Base-by-base conservation (phyloP, 2,113 vertebrate genomes). In the Larimichthys polyactis region DNA sequence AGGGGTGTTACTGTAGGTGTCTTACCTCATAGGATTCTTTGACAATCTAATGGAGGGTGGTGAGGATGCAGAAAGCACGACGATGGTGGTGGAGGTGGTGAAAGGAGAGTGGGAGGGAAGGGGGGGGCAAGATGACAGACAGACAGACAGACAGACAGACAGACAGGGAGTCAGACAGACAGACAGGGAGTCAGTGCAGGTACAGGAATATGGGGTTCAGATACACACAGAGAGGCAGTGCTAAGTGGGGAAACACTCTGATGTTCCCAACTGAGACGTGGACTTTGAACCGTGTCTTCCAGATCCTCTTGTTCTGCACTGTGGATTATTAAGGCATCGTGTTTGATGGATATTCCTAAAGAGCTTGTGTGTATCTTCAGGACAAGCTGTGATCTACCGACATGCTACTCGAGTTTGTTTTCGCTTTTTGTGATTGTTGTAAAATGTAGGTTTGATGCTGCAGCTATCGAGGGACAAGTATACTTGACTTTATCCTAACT, bases 1-100 rank as follows among this genome's bases (percentile, higher is more conserved):
- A 95, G 93, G 93, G 94, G 55, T 69, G 96, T 96, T 51, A 43
- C 62, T 63, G 86, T 24, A 22, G 76, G 96, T 90, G 91, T 96
- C 98, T 99, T 99, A 99, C 98, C 98, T 99, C 96, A 66, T 97
- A 99, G 96, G 96, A 98, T 95, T 98, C 97, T 98, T 97, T 98
- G 96, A 99, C 96, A 97, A 97, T 99, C 98, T 99, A 98, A 98
- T 99, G 97, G 96, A 96, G 90, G 87, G 85, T 90, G 89, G 89
- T 88, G 88, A 92, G 84, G 91, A 93, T 92, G 91, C 87, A 81
- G 92, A 92, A 93, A 92, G 92, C 91, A 90, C 96, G 96, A 97
- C 95, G 87, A 92, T 92, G 93, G 82, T 85, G 89, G 86, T 89
- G 91, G 84, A 83, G 89, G 78, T 82, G 86, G 80, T 91, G 87